Conservation (phyloP, 1,140 invertebrate genomes). For the Drosophila jambulina region DNA sequence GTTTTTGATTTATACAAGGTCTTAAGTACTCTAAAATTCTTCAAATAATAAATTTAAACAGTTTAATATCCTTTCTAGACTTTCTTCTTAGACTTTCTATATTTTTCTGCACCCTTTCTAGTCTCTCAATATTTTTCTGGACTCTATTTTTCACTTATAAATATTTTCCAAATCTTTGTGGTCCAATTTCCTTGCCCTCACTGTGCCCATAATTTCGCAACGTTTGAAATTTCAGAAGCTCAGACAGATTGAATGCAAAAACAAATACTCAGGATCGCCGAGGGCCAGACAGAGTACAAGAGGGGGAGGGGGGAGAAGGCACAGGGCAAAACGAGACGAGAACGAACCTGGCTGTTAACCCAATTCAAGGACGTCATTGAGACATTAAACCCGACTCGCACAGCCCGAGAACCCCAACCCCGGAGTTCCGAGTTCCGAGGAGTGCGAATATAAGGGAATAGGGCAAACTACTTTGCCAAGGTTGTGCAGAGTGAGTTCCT, state of each 20-base stretch:
- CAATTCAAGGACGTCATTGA: conserved; percentile 85
- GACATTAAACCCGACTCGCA: conserved; percentile 72
- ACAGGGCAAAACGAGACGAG: conserved; percentile 5
- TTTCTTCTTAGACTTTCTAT: background rate
- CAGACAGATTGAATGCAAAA: conserved; percentile 65
- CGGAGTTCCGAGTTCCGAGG: conserved; percentile 15
- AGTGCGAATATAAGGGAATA: conserved; percentile 81
- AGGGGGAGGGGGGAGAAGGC: background rate
- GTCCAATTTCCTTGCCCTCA: conserved; percentile 1
- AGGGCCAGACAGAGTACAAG: conserved; percentile 44
- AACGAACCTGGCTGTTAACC: conserved; percentile 79
- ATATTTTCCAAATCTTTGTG: background rate
- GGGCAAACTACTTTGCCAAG: conserved; percentile 84
- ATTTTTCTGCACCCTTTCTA: background rate
- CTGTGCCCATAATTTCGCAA: conserved; percentile 31
- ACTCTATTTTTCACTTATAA: background rate
- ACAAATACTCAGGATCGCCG: conserved; percentile 48
- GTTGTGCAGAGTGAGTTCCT: conserved; percentile 36
- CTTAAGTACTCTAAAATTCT: background rate
- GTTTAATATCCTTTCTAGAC: background rate
- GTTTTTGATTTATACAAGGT: too few species aligned
- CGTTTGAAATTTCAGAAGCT: conserved; percentile 82
- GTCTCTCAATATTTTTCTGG: background rate
- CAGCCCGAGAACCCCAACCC: conserved; percentile 1
- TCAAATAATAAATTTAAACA: background rate